Evolutionary conservation across 2,113 vertebrate species (phyloP), one percentile per base, ranked within the genome.

Genomic region (Rousettus leschenaultii): DNA sequence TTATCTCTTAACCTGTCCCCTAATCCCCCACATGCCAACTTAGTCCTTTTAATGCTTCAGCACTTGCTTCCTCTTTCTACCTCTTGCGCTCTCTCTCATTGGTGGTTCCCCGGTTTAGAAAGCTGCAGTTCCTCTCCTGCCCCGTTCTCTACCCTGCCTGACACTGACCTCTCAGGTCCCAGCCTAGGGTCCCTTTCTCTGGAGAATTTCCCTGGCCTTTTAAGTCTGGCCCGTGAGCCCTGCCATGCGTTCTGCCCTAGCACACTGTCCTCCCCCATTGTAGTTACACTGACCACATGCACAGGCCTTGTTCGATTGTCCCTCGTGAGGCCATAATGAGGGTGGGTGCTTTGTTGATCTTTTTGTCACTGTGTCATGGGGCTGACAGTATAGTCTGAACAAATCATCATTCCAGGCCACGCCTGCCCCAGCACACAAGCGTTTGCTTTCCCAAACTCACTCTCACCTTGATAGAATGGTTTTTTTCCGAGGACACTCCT

Each of bases 201-300:
- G n/a, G 53, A 35, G 21, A 16, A 26, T 18, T 63, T 45, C 6
- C 0, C 12, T 35, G 43, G 13, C 30, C 30, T 26, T 63, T n/a
- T 38, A 0, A 3, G 10, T 86, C 38, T 87, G 59, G 28, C 45
- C 30, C 48, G n/a, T 77, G 33, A 16, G 57, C 55, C 21, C 45
- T 43, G 57, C 38, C 4, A 0, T 15, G 6, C 0, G 0, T 21
- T 24, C 33, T 8, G 0, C 38, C 82, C 40, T 4, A 12, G 30
- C 73, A 26, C 26, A 10, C 26, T 22, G 19, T n/a, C 77, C 48
- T 48, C 57, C 19, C 53, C 30, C 14, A 8, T 14, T 10, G 2
- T 19, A 0, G 40, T n/a, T 33, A 24, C 57, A 15, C 38, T 9
- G 68, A 18, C 19, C 18, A 3, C 26, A 14, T 3, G 10, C 33